Evolutionary conservation across 2,113 vertebrate species (phyloP).

Genomic region (Rhombomys opimus): DNA sequence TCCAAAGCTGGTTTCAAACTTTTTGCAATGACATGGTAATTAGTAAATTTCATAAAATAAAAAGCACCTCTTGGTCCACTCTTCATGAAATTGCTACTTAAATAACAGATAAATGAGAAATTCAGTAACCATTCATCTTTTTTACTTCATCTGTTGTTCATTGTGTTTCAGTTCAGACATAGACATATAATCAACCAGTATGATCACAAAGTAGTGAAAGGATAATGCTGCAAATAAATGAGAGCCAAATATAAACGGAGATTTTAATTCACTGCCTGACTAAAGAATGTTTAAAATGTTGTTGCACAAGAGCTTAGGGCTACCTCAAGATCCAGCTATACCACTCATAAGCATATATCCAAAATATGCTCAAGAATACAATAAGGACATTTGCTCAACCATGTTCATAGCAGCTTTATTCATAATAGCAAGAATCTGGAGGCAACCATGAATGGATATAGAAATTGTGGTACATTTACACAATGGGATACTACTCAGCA

Average conservation of each 20-base stretch:
- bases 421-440: too few species aligned
- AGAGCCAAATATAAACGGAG: not conserved
- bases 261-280: not conserved
- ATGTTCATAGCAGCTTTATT: too few species aligned
- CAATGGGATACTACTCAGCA: too few species aligned
- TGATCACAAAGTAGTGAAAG: not conserved
- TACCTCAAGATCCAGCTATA: too few species aligned
- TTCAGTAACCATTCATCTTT: not conserved
- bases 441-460: too few species aligned
- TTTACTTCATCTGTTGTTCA: not conserved
- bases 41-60: conserved; percentile 3
- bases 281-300: not conserved
- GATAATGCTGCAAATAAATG: not conserved
- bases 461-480: too few species aligned
- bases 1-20: not conserved
- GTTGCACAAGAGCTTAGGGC: not conserved
- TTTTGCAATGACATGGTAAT: not conserved
- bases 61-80: not conserved
- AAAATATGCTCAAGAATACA: too few species aligned
- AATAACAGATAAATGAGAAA: not conserved
- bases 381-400: too few species aligned
- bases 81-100: not conserved
- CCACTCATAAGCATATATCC: too few species aligned
- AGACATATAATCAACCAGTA: not conserved
- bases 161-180: not conserved